phyloP scores from a whole-genome alignment of 2,797 vertebrate species.

The Atherinosoma microstoma region DNA sequence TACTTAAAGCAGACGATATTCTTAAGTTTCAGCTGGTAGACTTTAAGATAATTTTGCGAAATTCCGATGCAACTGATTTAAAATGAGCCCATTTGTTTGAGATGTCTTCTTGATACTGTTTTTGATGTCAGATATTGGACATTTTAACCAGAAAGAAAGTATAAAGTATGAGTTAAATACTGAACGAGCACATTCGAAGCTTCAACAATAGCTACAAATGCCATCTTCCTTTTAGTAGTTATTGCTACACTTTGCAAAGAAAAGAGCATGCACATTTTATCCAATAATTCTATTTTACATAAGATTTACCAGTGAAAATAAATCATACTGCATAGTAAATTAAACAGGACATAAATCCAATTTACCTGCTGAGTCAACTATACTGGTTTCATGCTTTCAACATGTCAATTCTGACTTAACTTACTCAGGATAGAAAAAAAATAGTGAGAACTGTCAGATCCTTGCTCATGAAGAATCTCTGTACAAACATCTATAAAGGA shows the following conservation, averaged over 20 bases:
- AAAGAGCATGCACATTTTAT: background rate
- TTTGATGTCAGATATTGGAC: slow-evolving; percentile 4
- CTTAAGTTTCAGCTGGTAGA: background rate
- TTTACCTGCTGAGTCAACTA: background rate
- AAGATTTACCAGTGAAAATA: background rate
- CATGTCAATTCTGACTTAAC: background rate
- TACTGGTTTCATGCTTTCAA: background rate
- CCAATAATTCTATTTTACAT: background rate
- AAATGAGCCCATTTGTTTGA: background rate
- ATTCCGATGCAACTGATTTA: background rate
- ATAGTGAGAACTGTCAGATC: background rate
- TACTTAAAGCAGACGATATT: background rate
- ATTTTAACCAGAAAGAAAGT: slow-evolving; percentile 14
- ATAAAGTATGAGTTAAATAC: background rate
- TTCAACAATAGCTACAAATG: background rate
- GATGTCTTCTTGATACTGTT: background rate
- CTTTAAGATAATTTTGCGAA: background rate
- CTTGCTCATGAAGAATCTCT: slow-evolving; percentile 6
- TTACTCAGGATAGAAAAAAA: too few relatives aligned
- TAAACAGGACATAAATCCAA: background rate
- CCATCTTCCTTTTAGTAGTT: background rate
- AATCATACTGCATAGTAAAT: background rate
- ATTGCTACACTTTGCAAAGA: background rate
- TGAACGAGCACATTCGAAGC: background rate
- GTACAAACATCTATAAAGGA: background rate